A percentile compares a stretch with the other conserved stretches of the same genome.
Conservation (phyloP, 2,797 vertebrate species). For the Cynodonichthys magdalenae region DNA sequence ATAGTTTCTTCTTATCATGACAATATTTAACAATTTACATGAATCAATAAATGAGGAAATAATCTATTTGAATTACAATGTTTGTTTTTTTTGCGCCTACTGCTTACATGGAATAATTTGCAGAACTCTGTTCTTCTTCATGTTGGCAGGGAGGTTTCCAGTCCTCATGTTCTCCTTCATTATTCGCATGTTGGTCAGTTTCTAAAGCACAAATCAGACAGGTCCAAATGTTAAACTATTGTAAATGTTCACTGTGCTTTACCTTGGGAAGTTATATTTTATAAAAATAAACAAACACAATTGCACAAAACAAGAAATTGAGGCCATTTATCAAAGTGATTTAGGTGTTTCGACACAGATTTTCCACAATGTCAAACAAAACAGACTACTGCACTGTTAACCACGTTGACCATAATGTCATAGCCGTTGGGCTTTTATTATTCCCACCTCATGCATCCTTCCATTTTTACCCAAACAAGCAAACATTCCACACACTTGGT, state of each 20-base stretch:
- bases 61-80: too few species aligned
- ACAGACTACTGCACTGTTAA: too few species aligned
- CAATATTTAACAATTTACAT: too few species aligned
- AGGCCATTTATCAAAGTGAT: too few species aligned
- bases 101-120: slow-evolving; percentile 97
- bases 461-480: too few species aligned
- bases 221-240: not conserved
- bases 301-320: not conserved
- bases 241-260: not conserved
- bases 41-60: not conserved
- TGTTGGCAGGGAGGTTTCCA: slow-evolving; percentile 95
- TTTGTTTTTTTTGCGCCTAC: not conserved
- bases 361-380: too few species aligned
- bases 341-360: too few species aligned
- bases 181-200: slow-evolving; percentile 95
- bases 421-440: too few species aligned
- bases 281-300: not conserved
- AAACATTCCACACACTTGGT: too few species aligned
- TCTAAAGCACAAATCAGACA: slow-evolving; percentile 73
- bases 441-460: too few species aligned
- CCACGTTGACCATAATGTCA: too few species aligned
- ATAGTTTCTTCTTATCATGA: too few species aligned
- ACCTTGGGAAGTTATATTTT: not conserved
- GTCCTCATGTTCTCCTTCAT: slow-evolving; percentile 99
- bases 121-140: slow-evolving; percentile 98